These are phyloP conservation scores for Sphenopsis melanotis DNA, from an alignment of 2,797 vertebrate species.

Conservation along the genomic window DNA sequence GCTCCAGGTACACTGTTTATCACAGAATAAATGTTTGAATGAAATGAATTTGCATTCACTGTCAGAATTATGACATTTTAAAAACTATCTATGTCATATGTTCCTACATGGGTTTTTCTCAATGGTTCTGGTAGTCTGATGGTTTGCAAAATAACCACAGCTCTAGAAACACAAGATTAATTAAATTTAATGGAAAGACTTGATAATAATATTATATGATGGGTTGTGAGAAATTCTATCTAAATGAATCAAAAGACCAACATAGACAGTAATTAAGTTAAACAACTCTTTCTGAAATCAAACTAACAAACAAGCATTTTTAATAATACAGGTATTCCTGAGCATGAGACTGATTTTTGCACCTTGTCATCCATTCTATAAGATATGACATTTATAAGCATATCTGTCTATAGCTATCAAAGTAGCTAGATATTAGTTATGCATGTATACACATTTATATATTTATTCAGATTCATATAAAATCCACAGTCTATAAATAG, in stretches of 20 bases:
- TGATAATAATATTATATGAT: neutral
- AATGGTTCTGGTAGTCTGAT: neutral
- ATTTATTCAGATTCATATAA: neutral
- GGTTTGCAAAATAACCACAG: neutral
- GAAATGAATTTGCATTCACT: neutral
- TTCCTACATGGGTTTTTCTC: neutral
- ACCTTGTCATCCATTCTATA: neutral
- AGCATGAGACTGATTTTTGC: neutral
- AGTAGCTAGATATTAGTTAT: neutral
- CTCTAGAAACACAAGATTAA: neutral
- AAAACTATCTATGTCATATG: neutral
- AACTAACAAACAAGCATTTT: neutral
- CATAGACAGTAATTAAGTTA: neutral
- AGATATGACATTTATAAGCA: neutral
- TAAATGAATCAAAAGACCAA: neutral
- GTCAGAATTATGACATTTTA: neutral
- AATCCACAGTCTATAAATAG: neutral
- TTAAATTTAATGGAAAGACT: neutral
- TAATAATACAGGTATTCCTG: neutral
- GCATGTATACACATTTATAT: neutral
- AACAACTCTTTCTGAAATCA: slow-evolving; percentile 6
- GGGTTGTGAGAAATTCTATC: neutral
- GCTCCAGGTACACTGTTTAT: neutral
- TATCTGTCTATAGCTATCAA: neutral
- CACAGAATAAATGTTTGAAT: neutral